Conservation (phyloP, 1,140 invertebrate genomes). For the Telenomus remus region DNA sequence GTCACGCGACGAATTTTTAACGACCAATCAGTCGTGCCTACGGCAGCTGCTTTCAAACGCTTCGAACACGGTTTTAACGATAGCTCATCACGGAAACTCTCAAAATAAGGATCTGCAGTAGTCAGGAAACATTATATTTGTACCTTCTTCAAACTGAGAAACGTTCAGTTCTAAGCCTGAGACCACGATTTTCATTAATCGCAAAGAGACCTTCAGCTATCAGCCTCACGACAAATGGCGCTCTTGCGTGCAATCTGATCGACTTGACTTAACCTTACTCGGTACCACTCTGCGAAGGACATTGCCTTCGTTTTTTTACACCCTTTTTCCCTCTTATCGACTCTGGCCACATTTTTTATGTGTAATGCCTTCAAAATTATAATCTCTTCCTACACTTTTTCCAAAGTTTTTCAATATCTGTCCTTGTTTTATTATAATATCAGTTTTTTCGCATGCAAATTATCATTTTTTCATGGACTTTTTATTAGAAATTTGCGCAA, state of each 20-base stretch:
- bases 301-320: constrained; percentile 26
- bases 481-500: no score
- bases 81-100: constrained; percentile 58
- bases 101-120: constrained; percentile 40
- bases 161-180: constrained; percentile 2
- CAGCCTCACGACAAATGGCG: constrained; percentile 31
- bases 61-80: constrained; percentile 60
- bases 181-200: constrained; percentile 31
- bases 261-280: constrained; percentile 38
- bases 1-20: constrained; percentile 57
- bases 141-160: constrained; percentile 21
- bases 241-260: constrained; percentile 46
- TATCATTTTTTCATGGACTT: no score
- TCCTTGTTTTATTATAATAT: no score
- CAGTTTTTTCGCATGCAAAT: no score
- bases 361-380: no score
- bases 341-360: not conserved
- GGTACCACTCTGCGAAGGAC: constrained; percentile 45
- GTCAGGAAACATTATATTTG: constrained; percentile 27
- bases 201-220: constrained; percentile 62
- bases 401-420: no score
- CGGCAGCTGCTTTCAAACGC: constrained; percentile 42
- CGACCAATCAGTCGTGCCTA: constrained; percentile 45
- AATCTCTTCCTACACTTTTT: no score
- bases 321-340: constrained; percentile 5